Evolutionary conservation across 1,140 invertebrate genomes (phyloP), one percentile per base, ranked within the genome.

Genomic region (Galleria mellonella): DNA sequence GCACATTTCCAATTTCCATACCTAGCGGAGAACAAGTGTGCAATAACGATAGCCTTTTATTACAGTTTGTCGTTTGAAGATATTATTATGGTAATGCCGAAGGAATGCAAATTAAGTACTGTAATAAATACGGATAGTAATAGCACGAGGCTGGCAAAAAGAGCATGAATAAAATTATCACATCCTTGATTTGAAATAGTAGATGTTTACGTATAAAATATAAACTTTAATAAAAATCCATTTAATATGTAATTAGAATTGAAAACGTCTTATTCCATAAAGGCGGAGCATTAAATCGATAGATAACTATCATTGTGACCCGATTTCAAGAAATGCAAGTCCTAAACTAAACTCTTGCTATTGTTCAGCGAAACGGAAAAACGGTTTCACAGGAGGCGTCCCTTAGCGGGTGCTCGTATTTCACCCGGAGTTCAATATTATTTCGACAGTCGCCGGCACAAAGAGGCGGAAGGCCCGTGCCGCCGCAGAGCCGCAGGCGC

Each of bases 381-480:
- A 74, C 60, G 56, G 68, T 75, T 70, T 71, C 64, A 60, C 66
- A 66, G 62, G 55, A 52, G 53, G 63, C 63, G 62, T 61, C 67
- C 64, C 70, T 66, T 63, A 57, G 62, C 59, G 69, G 63, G 56
- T 64, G 77, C 62, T 70, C 81, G 76, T 84, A 84, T 84, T 83
- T 83, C 72, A 84, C 57, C 72, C 63, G 39, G 59, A 65, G 72
- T 79, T 81, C 74, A 74, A 83, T 83, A 82, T 82, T 81, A 82
- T 84, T 82, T 82, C 74, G 78, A 73, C 75, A 68, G 64, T 60
- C 44, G 55, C 39, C 46, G 70, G 61, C 70, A 78, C 74, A 79
- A 82, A 84, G 77, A 70, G 69, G 51, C 64, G 73, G 73, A 78
- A 71, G 66, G 70, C 74, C 64, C 65, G 70, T 59, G 52, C 40